Base-by-base conservation (phyloP, 2,113 vertebrate species). In the Paratilapia polleni region DNA sequence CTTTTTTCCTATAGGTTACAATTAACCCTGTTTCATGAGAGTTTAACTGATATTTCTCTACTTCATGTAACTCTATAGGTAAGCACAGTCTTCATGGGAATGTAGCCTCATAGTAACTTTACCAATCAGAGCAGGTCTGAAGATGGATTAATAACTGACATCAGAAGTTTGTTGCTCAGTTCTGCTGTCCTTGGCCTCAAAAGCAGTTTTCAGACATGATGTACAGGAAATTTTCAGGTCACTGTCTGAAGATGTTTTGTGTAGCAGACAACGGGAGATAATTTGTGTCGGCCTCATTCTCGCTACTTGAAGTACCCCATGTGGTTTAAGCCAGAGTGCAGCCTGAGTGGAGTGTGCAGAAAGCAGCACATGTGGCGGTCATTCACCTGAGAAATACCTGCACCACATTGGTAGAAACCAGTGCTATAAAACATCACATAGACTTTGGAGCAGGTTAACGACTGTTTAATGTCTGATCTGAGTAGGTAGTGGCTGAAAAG, bases 131-230 rank as follows among this genome's bases (percentile, higher is more conserved):
- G 4, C 68, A 73, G n/a, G 47, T 73, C 47, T 54, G 68, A 1
- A 73, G 26, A 20, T 28, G 57, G 2, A 60, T 47, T 24, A 20
- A 60, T 61, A 28, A 61, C 47, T 34, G 26, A 54, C 54, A 73
- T 73, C 66, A 73, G 47, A 73, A 54, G 68, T 73, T 73, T 73
- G 47, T n/a, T 34, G 26, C 54, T 31, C 11, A 54, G 47, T 54
- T 54, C 52, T 73, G 19, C 47, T 52, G 47, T 73, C 47, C 47
- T 73, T 73, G 43, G 47, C 47, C 68, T 54, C 68, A 73, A 73
- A 73, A 73, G 26, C 26, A 31, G 66, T 73, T 73, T 73, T 73
- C 68, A 73, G 47, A 54, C 11, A 54, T 73, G 43, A 73, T 41
- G 43, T 52, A 4, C 26, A 11, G 11, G 17, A 73, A 52, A 5